These are phyloP conservation scores for Clarias macrocephalus DNA, from an alignment of 2,113 vertebrate genomes.

Conservation along the genomic window DNA sequence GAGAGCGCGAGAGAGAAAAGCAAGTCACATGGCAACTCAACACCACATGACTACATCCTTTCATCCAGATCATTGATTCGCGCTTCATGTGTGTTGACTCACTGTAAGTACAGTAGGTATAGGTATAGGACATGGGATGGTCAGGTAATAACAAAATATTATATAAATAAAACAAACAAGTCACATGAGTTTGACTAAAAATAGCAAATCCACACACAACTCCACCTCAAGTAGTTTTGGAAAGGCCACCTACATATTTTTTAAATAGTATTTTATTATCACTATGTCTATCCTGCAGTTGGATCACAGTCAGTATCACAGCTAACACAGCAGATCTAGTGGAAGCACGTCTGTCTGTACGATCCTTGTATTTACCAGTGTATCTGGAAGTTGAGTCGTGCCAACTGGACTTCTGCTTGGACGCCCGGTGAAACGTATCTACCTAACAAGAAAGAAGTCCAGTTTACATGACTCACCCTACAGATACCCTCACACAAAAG, in stretches of 20 bases:
- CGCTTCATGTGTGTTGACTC: conserved; percentile 59
- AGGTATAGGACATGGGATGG: neutral
- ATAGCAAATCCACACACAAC: neutral
- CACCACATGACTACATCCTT: conserved; percentile 72
- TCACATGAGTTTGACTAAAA: neutral
- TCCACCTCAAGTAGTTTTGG: neutral
- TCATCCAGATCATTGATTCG: conserved; percentile 61
- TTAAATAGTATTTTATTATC: neutral
- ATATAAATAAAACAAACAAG: neutral
- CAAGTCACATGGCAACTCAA: conserved; percentile 73
- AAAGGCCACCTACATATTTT: neutral
- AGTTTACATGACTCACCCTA: too few relatives aligned
- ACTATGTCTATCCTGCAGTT: neutral
- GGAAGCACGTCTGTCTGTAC: neutral
- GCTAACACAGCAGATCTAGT: neutral
- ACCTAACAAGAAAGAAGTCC: too few relatives aligned
- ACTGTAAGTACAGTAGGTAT: conserved; percentile 17
- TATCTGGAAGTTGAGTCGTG: neutral
- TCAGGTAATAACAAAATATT: neutral
- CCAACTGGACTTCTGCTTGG: too few relatives aligned
- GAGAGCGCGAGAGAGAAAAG: conserved; percentile 54
- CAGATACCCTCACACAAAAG: too few relatives aligned
- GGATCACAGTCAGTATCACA: neutral
- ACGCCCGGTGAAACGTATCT: too few relatives aligned
- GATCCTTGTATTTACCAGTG: neutral